Base-by-base conservation (phyloP, 2,888 invertebrate species). In the Drosophila mayaguana region DNA sequence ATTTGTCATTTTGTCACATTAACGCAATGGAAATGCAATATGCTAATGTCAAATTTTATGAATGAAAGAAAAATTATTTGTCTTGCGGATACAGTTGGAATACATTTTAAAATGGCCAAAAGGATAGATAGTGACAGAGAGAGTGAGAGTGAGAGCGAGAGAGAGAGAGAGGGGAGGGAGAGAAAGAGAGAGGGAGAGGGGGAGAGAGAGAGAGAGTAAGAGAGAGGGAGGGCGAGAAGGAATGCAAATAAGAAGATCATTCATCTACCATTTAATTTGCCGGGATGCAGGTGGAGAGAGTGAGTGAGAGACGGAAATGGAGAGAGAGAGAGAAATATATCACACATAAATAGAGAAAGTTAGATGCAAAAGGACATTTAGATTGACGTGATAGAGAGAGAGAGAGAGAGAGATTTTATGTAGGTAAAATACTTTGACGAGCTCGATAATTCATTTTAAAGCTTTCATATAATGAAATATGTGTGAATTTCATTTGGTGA, bases 1-100 rank as follows among this genome's bases (percentile, higher is more conserved):
- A 91, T 91, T 91, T 91, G 91, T 91, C 91, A 91, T 85, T 91
- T 91, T 91, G 91, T 91, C 92, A 91, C 90, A 91, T 91, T 91
- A 90, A 89, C 91, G 90, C 88, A 88, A 86, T 91, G 89, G 87
- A 88, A 91, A 91, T 91, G 83, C 88, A 90, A 84, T 88, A 86
- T 88, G 88, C 85, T 82, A 85, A 85, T 85, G 89, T 89, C 89
- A 88, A 82, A 88, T 82, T 84, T 88, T 82, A 84, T 86, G 89
- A 84, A 84, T 87, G 83, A 73, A 68, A 74, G 64, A 62, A 69
- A 74, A 80, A 89, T 88, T 88, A 78, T 88, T 88, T 84, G 80
- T 61, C 57, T 71, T 81, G 65, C 75, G 66, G 65, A 72, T 69
- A 73, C 73, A 42, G 48, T 53, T 53, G 50, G 63, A 66, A 72